Evolutionary conservation across 2,797 vertebrate species (phyloP), one percentile per base, ranked within the genome.

Genomic region (Molossus molossus): DNA sequence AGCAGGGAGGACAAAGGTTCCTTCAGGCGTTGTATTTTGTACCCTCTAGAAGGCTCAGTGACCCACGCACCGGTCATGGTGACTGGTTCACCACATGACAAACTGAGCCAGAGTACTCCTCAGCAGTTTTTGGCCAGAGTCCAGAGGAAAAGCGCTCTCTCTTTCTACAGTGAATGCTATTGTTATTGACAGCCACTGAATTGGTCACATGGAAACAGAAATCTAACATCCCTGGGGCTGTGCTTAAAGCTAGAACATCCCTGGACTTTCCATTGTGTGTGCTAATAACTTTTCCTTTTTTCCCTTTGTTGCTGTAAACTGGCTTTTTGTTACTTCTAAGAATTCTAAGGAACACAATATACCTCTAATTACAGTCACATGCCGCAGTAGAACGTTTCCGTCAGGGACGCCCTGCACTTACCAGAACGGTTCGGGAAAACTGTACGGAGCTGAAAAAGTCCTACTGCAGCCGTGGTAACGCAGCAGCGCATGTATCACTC

Each of bases 321-420:
- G 55, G 37, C 18, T 94, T 90, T 93, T 69, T 94, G 80, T 77
- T 27, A 80, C 27, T 72, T 69, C 57, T 70, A 81, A 88, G 33
- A 95, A 83, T 82, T 85, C 55, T 88, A 87, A 87, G 75, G 72
- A 94, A 69, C 12, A 73, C 29, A 79, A 73, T 62, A 87, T 15
- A 70, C 55, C 45, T 70, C 21, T 75, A 83, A 72, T 64, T 76
- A 84, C 14, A 33, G 29, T 84, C 21, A 53, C 10, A 4, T 33
- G n/a, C 27, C 1, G 21, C 29, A 67, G 65, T 25, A 33, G 12
- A 40, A 33, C 1, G 4, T 53, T 50, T 53, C 8, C 17, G 53
- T 67, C 13, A 84, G 33, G 4, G 45, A 25, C 9, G 48, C 33
- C 23, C 7, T 53, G 21, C 48, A 10, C 11, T 55, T 25, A 17